A percentile compares a stretch with the other conserved stretches of the same genome.
phyloP scores from a whole-genome alignment of 2,888 invertebrate genomes.

The Allacma fusca region DNA sequence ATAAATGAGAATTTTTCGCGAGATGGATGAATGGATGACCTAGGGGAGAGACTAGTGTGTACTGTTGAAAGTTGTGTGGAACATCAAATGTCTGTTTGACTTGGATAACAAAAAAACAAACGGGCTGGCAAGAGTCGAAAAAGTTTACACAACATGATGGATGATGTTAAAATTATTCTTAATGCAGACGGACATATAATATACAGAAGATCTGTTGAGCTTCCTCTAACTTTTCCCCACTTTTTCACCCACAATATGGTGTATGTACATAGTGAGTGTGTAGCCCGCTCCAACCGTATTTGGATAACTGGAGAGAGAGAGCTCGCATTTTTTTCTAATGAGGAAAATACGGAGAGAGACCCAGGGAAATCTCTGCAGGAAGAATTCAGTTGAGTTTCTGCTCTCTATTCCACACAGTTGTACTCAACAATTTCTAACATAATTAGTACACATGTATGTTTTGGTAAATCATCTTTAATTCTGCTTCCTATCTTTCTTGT shows the following conservation, averaged over 20 bases:
- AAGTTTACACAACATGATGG: constrained; percentile 55
- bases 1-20: constrained; percentile 33
- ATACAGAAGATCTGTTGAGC: constrained; percentile 40
- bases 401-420: too few species aligned
- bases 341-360: not conserved
- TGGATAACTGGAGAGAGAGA: not conserved
- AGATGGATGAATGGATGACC: constrained; percentile 13
- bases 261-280: not conserved
- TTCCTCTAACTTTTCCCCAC: constrained; percentile 3
- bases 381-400: not conserved
- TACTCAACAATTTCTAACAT: too few species aligned
- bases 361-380: constrained; percentile 3
- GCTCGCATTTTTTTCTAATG: not conserved
- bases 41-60: constrained; percentile 5
- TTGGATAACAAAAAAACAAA: constrained; percentile 49
- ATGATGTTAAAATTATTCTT: constrained; percentile 53
- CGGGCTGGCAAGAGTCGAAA: constrained; percentile 45
- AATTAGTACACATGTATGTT: not conserved
- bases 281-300: not conserved
- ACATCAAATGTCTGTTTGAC: constrained; percentile 47
- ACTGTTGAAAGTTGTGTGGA: constrained; percentile 28
- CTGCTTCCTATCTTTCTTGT: not conserved
- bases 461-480: not conserved
- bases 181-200: constrained; percentile 51
- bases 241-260: not conserved